Conservation (phyloP, 2,888 invertebrate genomes). For the Lamproptera curius region DNA sequence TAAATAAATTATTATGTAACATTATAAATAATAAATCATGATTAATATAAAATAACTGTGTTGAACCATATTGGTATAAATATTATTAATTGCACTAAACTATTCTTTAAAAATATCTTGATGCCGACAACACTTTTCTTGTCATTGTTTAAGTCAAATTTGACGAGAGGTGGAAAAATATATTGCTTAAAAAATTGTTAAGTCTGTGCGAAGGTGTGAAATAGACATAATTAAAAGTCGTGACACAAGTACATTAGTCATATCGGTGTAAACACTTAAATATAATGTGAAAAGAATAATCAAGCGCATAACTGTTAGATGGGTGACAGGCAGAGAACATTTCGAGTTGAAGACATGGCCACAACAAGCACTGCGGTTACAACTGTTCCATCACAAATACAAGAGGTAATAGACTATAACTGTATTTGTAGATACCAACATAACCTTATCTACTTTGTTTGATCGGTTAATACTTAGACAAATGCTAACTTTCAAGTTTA, state of each 20-base stretch:
- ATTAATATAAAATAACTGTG: no score
- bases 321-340: slow-evolving; percentile 51
- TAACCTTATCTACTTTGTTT: slow-evolving; percentile 52
- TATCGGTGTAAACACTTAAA: slow-evolving; percentile 6
- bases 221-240: slow-evolving; percentile 21
- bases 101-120: no score
- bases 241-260: slow-evolving; percentile 23
- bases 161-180: slow-evolving; percentile 9
- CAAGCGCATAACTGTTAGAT: slow-evolving; percentile 41
- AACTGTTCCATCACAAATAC: slow-evolving; percentile 55
- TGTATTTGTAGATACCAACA: slow-evolving; percentile 26
- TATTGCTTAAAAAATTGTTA: slow-evolving; percentile 1
- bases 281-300: slow-evolving; percentile 37
- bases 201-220: slow-evolving; percentile 7
- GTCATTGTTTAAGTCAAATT: slow-evolving; percentile 4
- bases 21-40: no score
- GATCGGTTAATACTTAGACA: slow-evolving; percentile 37
- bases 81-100: no score
- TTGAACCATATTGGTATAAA: no score
- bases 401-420: slow-evolving; percentile 54
- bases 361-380: slow-evolving; percentile 66
- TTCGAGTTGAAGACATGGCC: slow-evolving; percentile 60
- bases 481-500: slow-evolving; percentile 17
- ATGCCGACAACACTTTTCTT: slow-evolving; percentile 1
- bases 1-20: no score